Conservation (phyloP, 2,888 invertebrate genomes). For the Drosophila melanocephala region DNA sequence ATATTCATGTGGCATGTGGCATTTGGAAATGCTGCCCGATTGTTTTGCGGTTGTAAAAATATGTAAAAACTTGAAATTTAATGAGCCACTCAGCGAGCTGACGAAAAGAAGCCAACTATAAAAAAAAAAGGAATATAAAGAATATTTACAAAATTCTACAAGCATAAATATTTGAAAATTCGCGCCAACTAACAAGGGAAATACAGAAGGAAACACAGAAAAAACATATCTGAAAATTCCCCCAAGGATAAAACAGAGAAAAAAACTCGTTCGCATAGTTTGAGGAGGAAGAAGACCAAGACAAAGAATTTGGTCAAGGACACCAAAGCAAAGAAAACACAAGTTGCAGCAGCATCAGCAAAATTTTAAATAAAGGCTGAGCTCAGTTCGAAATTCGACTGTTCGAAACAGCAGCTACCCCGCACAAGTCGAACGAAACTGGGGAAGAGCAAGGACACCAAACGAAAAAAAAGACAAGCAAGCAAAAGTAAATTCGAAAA, state of each 20-base stretch:
- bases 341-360: slow-evolving; percentile 8
- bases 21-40: slow-evolving; percentile 43
- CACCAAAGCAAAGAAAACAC: slow-evolving; percentile 38
- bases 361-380: slow-evolving; percentile 13
- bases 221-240: neutral
- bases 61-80: slow-evolving; percentile 49
- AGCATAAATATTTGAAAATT: neutral
- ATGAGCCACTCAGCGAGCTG: slow-evolving; percentile 13
- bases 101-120: neutral
- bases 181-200: neutral
- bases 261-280: slow-evolving; percentile 22
- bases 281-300: slow-evolving; percentile 20
- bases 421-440: neutral
- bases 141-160: neutral
- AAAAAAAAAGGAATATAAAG: neutral
- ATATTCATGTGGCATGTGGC: slow-evolving; percentile 62
- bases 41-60: slow-evolving; percentile 60
- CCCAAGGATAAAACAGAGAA: slow-evolving; percentile 1
- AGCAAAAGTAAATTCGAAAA: slow-evolving; percentile 22
- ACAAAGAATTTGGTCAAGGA: slow-evolving; percentile 81
- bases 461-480: slow-evolving; percentile 24
- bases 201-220: neutral
- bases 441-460: slow-evolving; percentile 66
- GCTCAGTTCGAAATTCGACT: slow-evolving; percentile 33
- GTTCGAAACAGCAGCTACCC: slow-evolving; percentile 1